Evolutionary conservation across 2,113 vertebrate genomes (phyloP).

Genomic region (Misgurnus mizolepis): DNA sequence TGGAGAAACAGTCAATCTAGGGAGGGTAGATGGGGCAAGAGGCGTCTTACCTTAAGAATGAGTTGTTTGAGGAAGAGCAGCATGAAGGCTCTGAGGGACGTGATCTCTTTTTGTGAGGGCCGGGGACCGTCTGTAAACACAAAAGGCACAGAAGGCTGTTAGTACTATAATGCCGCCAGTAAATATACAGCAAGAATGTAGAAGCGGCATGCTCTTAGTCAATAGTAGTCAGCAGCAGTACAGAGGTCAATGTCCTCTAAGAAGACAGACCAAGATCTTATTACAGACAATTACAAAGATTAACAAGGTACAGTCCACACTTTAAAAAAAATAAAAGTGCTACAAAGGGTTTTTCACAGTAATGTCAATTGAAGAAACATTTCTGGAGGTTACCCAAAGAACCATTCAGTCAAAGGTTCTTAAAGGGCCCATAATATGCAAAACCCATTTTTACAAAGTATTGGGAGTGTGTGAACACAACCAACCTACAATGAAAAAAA

Average conservation of each 20-base stretch:
- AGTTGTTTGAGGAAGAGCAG: constrained; percentile 97
- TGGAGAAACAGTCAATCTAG: background rate
- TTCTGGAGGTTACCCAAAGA: too few species aligned
- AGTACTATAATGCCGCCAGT: background rate
- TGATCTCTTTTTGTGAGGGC: constrained; percentile 92
- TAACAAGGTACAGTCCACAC: background rate
- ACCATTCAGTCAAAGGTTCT: too few species aligned
- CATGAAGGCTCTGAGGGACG: constrained; percentile 94
- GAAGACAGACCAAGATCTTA: background rate
- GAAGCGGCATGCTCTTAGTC: background rate
- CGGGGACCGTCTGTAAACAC: constrained; percentile 87
- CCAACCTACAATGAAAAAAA: too few species aligned
- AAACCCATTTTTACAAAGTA: too few species aligned
- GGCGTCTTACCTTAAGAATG: constrained; percentile 87
- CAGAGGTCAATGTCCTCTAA: constrained; percentile 8
- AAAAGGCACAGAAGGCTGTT: constrained; percentile 38
- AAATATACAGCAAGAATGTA: background rate
- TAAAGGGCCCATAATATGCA: too few species aligned
- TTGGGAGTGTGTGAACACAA: too few species aligned
- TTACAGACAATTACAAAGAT: background rate
- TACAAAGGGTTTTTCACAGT: too few species aligned
- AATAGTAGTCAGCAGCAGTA: background rate
- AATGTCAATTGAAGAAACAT: too few species aligned
- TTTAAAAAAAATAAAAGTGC: too few species aligned
- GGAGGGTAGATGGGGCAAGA: background rate